Conservation (phyloP, 2,113 vertebrate genomes). For the Hydrolagus affinis region DNA sequence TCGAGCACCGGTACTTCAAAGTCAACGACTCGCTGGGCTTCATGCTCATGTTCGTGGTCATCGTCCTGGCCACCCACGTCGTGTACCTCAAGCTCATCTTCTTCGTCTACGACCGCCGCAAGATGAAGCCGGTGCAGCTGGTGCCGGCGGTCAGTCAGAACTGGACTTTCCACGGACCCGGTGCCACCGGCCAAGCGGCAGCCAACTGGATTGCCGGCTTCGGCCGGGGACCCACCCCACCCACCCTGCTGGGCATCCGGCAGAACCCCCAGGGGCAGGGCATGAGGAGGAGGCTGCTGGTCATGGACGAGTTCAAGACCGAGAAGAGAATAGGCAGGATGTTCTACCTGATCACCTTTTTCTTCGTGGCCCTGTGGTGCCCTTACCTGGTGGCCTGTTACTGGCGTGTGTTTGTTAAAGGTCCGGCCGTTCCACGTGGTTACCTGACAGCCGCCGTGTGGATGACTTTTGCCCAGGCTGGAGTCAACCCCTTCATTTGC, state of each 20-base stretch:
- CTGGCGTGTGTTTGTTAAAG: slow-evolving; percentile 87
- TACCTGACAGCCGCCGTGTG: slow-evolving; percentile 86
- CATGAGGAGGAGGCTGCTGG: slow-evolving; percentile 76
- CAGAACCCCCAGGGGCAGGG: slow-evolving; percentile 83
- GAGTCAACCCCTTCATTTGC: slow-evolving; percentile 86
- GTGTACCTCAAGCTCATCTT: slow-evolving; percentile 87
- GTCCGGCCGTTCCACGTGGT: slow-evolving; percentile 73
- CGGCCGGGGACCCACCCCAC: slow-evolving; percentile 84
- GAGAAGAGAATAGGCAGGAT: slow-evolving; percentile 86
- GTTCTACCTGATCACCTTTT: slow-evolving; percentile 87
- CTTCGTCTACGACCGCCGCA: slow-evolving; percentile 85
- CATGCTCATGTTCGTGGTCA: slow-evolving; percentile 88
- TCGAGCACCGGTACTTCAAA: slow-evolving; percentile 89
- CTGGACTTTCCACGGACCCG: slow-evolving; percentile 91
- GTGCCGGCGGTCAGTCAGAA: slow-evolving; percentile 90
- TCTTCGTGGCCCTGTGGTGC: slow-evolving; percentile 86
- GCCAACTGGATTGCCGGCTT: slow-evolving; percentile 92
- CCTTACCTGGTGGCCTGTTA: slow-evolving; percentile 89
- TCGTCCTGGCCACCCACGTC: slow-evolving; percentile 81
- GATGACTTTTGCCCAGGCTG: slow-evolving; percentile 91
- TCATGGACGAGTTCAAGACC: slow-evolving; percentile 86
- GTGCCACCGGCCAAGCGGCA: slow-evolving; percentile 84
- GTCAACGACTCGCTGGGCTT: slow-evolving; percentile 89
- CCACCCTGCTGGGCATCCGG: slow-evolving; percentile 82
- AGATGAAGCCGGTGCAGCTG: slow-evolving; percentile 89